Evolutionary conservation across 2,888 invertebrate species (phyloP), one percentile per base, ranked within the genome.

Genomic region (Hetaerina titia): DNA sequence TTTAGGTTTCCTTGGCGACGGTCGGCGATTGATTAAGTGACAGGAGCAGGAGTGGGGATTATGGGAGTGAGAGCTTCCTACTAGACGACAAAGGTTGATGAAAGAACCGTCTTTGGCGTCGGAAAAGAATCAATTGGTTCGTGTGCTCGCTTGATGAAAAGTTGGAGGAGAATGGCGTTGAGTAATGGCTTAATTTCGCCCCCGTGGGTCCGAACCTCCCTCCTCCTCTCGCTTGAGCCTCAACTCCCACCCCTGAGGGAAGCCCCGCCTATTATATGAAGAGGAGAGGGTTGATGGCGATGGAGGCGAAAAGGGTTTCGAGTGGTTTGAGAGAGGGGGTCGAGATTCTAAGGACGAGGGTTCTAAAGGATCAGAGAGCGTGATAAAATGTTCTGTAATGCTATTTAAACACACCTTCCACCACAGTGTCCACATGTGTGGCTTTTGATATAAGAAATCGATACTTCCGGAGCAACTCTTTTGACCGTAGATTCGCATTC

Each of bases 181-280:
- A 92, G 69, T 92, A 92, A 92, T 92, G 69, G 60, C 69, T 92
- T 92, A 69, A 92, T 92, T 92, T 92, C 56, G 90, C 31, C 81
- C 81, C n/a, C 81, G 81, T 22, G 31, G 81, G 81, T 11, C 31
- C 25, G 31, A 81, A 9, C 9, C 25, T 13, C 31, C 25, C 25
- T 31, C 11, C 31, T 25, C 81, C 11, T 22, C 31, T 13, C 31
- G 31, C 81, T 8, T 0, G 0, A 11, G 2, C 25, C 25, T 11
- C 81, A 19, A 5, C 31, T 11, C 31, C 4, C 81, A 1, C 11
- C 31, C 13, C 81, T 2, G 81, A 9, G 11, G 31, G 81, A 31
- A n/a, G 81, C 81, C 25, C 15, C 81, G 81, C 31, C 31, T n/a
- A 81, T 81, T 81, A 81, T 31, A 81, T 81, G 25, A 45, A 45